phyloP scores from a whole-genome alignment of 1,140 invertebrate genomes.

The Atopsyche davidsoni region DNA sequence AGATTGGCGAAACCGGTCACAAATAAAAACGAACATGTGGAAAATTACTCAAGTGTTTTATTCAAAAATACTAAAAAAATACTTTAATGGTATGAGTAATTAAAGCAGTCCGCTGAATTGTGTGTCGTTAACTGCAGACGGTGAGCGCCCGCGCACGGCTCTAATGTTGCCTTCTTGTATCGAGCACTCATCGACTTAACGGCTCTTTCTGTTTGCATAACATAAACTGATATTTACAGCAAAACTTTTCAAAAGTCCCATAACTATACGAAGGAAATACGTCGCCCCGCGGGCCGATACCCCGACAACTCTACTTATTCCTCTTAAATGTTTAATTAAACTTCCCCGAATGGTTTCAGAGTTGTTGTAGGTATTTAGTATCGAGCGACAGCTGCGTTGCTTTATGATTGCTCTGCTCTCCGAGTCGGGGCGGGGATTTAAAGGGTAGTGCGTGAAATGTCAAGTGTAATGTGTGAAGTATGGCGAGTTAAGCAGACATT shows the following conservation, averaged over 20 bases:
- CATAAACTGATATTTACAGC: constrained; percentile 24
- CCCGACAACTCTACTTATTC: constrained; percentile 7
- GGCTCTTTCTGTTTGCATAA: constrained; percentile 11
- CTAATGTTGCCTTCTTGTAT: constrained; percentile 13
- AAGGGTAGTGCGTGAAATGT: no score
- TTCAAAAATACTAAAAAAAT: no score
- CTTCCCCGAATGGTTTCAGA: constrained; percentile 13
- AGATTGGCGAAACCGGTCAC: no score
- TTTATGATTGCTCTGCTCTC: constrained; percentile 13
- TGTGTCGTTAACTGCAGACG: no score
- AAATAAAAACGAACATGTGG: no score
- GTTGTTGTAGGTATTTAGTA: constrained; percentile 12
- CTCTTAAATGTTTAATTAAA: constrained; percentile 25
- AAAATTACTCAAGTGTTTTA: no score
- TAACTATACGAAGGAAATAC: constrained; percentile 1
- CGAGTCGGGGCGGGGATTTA: not conserved
- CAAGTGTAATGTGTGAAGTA: no score
- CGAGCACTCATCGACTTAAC: constrained; percentile 18
- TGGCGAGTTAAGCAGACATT: no score
- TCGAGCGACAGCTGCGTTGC: constrained; percentile 17
- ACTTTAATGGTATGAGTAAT: no score
- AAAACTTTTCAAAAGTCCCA: constrained; percentile 7
- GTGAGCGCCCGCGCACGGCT: no score
- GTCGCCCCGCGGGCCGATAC: not conserved
- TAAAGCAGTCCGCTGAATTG: no score